Evolutionary conservation across 2,888 invertebrate genomes (phyloP), one percentile per base, ranked within the genome.

Genomic region (Callyntrura guangdongensis): DNA sequence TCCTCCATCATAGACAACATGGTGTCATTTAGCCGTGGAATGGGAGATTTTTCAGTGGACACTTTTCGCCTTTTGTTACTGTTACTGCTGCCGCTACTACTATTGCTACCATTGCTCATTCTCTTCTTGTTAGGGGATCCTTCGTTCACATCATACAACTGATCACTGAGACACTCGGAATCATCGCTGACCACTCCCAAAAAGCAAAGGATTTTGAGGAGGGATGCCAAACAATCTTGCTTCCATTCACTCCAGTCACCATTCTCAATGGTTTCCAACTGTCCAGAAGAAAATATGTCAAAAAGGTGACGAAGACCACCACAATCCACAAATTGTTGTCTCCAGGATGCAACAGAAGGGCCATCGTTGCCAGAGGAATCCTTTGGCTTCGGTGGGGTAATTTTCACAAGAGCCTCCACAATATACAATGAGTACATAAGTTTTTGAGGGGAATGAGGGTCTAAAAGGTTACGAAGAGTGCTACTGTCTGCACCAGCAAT

Each of bases 381-480:
- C 47, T 91, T 91, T 27, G 1, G 17, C 20, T 64, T 89, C 2
- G 61, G 59, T 17, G 72, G 61, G 12, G 22, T 89, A 14, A 93
- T 85, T 91, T 94, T 93, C 0, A 93, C 94, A 56, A 98, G 95
- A 56, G 97, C 97, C 95, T 98, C 98, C 0, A 99, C 97, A 93
- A 99, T 98, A 95, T 98, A 98, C 91, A 99, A 95, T 0, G 98
- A 98, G 95, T 99, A 99, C 98, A 99, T 98, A 84, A 99, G 96
- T 95, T 98, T 98, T 95, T 99, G 99, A 0, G 98, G 97, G 95
- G 98, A 98, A 45, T 97, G 97, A 0, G 98, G 98, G 95, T 98
- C 98, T 12, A 99, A 96, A 0, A 99, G 95, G 93, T 97, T 97
- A 22, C 97, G 96, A 74, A 98, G 95, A 81, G 96, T 94, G 6